These are phyloP conservation scores for Meteorus sp. DNA, from an alignment of 1,140 invertebrate species.

Conservation along the genomic window DNA sequence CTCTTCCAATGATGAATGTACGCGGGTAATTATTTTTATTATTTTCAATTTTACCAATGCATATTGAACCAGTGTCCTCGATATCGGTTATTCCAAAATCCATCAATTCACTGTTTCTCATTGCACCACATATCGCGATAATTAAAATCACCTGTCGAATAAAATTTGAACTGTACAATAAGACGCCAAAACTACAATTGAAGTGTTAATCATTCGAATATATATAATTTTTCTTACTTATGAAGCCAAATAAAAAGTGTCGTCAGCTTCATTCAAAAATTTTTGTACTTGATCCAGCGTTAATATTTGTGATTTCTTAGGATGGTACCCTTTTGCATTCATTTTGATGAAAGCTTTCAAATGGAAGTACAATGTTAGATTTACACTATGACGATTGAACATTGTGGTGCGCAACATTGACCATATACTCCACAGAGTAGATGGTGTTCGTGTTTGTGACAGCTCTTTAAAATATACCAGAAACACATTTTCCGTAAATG, in stretches of 20 bases:
- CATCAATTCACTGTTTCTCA: neutral
- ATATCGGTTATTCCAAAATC: neutral
- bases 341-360: constrained; percentile 9
- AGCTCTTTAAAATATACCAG: no score
- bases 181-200: neutral
- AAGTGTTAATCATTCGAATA: no score
- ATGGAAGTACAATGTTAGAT: neutral
- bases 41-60: neutral
- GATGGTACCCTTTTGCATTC: neutral
- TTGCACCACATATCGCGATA: neutral
- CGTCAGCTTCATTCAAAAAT: constrained; percentile 26
- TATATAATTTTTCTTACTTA: constrained; percentile 18
- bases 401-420: neutral
- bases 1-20: neutral
- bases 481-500: no score
- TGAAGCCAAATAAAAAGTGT: constrained; percentile 24
- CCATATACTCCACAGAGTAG: no score
- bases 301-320: constrained; percentile 26
- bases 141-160: neutral
- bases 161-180: neutral
- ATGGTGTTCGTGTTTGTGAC: no score
- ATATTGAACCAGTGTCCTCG: neutral
- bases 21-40: neutral
- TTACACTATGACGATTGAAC: neutral
- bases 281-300: constrained; percentile 15